Evolutionary conservation across 2,888 invertebrate genomes (phyloP), one percentile per base, ranked within the genome.

Genomic region (Prenolepis imparis): DNA sequence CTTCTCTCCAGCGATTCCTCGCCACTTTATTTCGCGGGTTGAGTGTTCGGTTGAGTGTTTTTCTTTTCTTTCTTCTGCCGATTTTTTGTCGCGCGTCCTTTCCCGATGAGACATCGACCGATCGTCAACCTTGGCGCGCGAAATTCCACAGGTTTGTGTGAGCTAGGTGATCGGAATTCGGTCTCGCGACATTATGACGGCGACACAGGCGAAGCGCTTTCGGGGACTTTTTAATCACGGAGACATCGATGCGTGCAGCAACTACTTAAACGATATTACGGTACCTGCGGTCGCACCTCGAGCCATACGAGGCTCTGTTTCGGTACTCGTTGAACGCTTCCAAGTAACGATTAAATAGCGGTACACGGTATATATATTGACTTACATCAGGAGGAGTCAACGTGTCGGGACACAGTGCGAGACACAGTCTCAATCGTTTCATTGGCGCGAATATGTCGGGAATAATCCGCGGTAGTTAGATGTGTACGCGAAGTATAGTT

Each of bases 261-360:
- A 78, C 78, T 78, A 28, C 68, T 59, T 78, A 78, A 78, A 59
- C 44, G 68, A 78, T 21, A 44, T 78, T 78, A 78, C 78, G 78
- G 78, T 78, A 78, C 48, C n/a, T 18, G 48, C 48, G 48, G 48
- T n/a, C 48, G 48, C n/a, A 8, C 44, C 57, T 55, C 32, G 67
- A 32, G 5, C 78, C 57, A 68, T 67, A 59, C 59, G 57, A n/a
- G 32, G 32, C 57, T 59, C 32, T 41, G 28, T 77, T 57, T 67
- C 67, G 78, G n/a, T n/a, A n/a, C n/a, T n/a, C 32, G 52, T 44
- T 18, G 57, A 68, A 12, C 59, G 32, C 44, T 41, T 41, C 48
- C 32, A 68, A 52, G 48, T 68, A n/a, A 41, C 68, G 44, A 78
- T 66, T 78, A 78, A 78, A 32, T 78, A 68, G 59, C 67, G 59